phyloP scores from a whole-genome alignment of 1,140 invertebrate species.

The Bombus sibiricus region DNA sequence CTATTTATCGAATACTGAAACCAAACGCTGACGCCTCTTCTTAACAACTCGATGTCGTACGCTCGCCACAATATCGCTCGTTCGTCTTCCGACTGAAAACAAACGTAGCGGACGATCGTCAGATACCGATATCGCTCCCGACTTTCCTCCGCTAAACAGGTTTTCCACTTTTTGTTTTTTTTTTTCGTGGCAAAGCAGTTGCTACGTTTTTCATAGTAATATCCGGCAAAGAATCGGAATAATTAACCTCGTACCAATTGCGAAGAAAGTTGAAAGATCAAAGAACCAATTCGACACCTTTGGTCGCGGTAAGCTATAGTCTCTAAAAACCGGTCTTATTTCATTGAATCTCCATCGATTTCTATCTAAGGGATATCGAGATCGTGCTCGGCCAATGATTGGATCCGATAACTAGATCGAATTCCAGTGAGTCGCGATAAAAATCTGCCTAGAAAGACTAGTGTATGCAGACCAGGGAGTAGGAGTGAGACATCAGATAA shows the following conservation, averaged over 20 bases:
- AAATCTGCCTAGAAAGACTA: neutral
- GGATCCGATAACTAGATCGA: neutral
- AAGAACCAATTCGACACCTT: neutral
- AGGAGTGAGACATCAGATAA: slow-evolving; percentile 11
- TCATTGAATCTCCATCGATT: neutral
- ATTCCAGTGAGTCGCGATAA: neutral
- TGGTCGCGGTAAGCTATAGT: neutral
- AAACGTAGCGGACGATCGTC: too few species aligned
- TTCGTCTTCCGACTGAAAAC: too few species aligned
- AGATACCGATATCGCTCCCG: too few species aligned
- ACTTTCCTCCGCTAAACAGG: too few species aligned
- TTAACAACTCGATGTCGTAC: too few species aligned
- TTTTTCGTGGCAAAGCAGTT: too few species aligned
- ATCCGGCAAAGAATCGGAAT: neutral
- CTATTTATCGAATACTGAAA: too few species aligned
- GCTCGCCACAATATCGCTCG: too few species aligned
- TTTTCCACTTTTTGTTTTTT: neutral
- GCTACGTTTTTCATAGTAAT: neutral
- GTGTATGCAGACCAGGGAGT: too few species aligned
- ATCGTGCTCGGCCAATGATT: neutral
- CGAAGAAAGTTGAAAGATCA: neutral
- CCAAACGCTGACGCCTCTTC: too few species aligned
- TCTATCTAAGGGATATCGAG: neutral
- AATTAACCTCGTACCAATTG: neutral
- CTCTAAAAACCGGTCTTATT: neutral